Evolutionary conservation across 2,113 vertebrate genomes (phyloP).

Genomic region (Oceanites oceanicus): DNA sequence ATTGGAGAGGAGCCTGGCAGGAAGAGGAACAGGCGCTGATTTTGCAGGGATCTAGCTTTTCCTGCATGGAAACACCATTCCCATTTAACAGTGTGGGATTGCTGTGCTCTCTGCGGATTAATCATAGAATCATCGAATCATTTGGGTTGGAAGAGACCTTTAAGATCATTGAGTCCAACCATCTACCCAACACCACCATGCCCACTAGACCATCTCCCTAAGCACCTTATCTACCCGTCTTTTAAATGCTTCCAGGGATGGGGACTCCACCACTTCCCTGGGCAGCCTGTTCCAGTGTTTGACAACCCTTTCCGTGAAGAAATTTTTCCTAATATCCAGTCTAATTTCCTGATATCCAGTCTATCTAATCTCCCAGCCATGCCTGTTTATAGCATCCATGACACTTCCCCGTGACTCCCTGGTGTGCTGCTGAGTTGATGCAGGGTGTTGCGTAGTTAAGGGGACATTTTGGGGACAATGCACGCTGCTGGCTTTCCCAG

Average conservation of each 20-base stretch:
- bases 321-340: too few species aligned
- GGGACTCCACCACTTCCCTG: too few species aligned
- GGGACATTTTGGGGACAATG: background rate
- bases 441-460: background rate
- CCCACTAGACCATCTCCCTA: too few species aligned
- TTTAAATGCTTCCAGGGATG: too few species aligned
- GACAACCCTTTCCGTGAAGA: too few species aligned
- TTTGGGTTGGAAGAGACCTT: too few species aligned
- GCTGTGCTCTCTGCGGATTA: background rate
- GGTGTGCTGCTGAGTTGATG: background rate
- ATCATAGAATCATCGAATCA: too few species aligned
- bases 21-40: background rate
- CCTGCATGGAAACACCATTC: background rate
- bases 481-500: background rate
- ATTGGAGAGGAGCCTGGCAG: background rate
- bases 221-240: too few species aligned
- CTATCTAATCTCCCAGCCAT: background rate
- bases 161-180: too few species aligned
- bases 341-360: too few species aligned
- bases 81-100: background rate
- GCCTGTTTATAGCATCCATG: background rate
- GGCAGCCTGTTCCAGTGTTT: too few species aligned
- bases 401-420: background rate
- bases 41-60: background rate
- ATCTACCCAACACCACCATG: too few species aligned